phyloP scores from a whole-genome alignment of 2,797 vertebrate genomes.

The Protosalanx chinensis region DNA sequence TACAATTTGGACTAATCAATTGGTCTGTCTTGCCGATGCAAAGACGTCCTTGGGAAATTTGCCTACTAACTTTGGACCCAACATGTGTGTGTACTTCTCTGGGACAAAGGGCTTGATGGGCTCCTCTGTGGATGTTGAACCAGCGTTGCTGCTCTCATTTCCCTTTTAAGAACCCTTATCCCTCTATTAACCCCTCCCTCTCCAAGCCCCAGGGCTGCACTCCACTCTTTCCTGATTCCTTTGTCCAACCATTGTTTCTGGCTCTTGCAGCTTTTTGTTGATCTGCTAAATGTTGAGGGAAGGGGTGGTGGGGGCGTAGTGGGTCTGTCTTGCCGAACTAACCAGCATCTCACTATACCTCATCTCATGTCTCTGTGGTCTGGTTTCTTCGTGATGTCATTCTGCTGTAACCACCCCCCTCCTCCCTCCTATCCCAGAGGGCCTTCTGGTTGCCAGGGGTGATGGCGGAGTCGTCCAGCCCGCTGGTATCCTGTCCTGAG shows the following conservation, averaged over 20 bases:
- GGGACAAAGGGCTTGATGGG: constrained; percentile 78
- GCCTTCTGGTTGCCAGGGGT: constrained; percentile 11
- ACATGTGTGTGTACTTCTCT: constrained; percentile 86
- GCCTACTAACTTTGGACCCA: constrained; percentile 99
- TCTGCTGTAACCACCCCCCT: constrained; percentile 9
- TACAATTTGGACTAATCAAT: constrained; percentile 69
- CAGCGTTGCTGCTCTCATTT: constrained; percentile 72
- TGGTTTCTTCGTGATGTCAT: constrained; percentile 1
- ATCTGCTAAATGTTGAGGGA: constrained; percentile 14
- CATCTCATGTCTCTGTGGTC: constrained; percentile 5
- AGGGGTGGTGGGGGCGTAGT: not conserved
- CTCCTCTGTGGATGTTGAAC: constrained; percentile 59
- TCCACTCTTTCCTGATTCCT: constrained; percentile 62
- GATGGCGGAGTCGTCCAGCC: constrained; percentile 15
- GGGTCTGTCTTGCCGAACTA: not conserved
- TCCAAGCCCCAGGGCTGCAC: constrained; percentile 76
- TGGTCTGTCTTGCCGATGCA: constrained; percentile 81
- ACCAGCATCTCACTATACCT: not conserved
- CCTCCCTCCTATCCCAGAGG: constrained; percentile 14
- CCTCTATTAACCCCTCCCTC: constrained; percentile 68
- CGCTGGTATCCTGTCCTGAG: constrained; percentile 8
- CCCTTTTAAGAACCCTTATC: constrained; percentile 65
- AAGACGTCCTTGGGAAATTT: constrained; percentile 99
- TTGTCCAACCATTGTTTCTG: constrained; percentile 77
- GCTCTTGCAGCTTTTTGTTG: constrained; percentile 77